A percentile compares a stretch with the other conserved stretches of the same genome.
Evolutionary conservation across 2,888 invertebrate genomes (phyloP).

Genomic region (Callinectes sapidus): DNA sequence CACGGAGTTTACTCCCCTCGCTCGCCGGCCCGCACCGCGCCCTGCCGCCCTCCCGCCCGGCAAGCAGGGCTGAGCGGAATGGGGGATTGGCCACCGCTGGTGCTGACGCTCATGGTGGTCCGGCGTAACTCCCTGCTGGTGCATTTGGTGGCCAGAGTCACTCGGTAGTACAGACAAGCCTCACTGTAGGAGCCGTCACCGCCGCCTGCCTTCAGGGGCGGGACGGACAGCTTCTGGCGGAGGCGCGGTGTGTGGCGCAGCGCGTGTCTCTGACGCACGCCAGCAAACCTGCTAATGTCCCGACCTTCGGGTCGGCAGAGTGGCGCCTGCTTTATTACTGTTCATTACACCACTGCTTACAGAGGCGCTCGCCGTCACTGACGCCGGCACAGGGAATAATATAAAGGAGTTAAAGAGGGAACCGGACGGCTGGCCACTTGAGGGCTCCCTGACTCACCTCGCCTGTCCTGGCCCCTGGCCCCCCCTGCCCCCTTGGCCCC

Average conservation of each 20-base stretch:
- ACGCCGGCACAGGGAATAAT: not conserved
- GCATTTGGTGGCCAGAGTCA: not conserved
- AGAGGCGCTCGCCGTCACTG: slow-evolving; percentile 16
- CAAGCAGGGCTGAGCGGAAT: not conserved
- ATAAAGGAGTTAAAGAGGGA: slow-evolving; percentile 19
- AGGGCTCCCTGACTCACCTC: not conserved
- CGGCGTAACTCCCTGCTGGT: not conserved
- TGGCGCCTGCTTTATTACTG: slow-evolving; percentile 2
- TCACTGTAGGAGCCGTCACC: slow-evolving; percentile 14
- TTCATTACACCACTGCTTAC: not conserved
- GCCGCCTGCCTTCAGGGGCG: not conserved
- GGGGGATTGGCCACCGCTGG: not conserved
- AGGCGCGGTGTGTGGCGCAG: slow-evolving; percentile 10
- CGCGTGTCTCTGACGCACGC: slow-evolving; percentile 24
- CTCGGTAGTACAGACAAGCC: slow-evolving; percentile 14
- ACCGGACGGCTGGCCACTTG: slow-evolving; percentile 6
- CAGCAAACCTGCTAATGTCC: not conserved
- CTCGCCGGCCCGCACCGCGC: not conserved
- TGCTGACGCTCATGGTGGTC: not conserved
- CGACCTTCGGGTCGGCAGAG: not conserved
- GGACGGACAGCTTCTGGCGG: slow-evolving; percentile 7
- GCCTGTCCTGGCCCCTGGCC: not conserved
- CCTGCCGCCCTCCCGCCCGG: not conserved
- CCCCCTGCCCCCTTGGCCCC: not conserved
- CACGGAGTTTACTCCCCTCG: not conserved